Evolutionary conservation across 2,888 invertebrate species (phyloP), one percentile per base, ranked within the genome.

Genomic region (Plagodis pulveraria): DNA sequence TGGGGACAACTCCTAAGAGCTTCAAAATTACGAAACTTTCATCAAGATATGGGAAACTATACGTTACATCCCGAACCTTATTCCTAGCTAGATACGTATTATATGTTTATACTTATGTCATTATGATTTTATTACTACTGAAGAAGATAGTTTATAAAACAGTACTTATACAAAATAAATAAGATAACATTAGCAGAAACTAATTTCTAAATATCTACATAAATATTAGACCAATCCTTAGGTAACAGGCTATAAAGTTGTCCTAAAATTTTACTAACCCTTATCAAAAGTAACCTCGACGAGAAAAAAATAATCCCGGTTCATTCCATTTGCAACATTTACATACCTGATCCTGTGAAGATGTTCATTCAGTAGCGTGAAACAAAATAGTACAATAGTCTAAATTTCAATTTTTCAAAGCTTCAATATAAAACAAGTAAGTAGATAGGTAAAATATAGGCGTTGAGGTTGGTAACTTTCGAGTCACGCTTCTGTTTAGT

Each of bases 341-440:
- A 89, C 91, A 83, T 89, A 91, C 91, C 91, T 91, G 91, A 74
- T 91, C 91, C 91, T 91, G 74, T 67, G 59, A 51, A 8, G 58
- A 54, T 54, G 60, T 65, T 55, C 38, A 12, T 45, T 47, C 38
- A 71, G 74, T 62, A 63, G 83, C 89, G 82, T 89, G 89, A 75
- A 91, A 90, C 81, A 88, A 86, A 81, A 74, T 57, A 56, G 68
- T 34, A 50, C 44, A 38, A 61, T 58, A 46, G 48, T 56, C 59
- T 53, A 59, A 36, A 5, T 10, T 10, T 4, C 2, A 36, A 36
- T 8, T 36, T 40, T 56, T 57, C 11, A 56, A 61, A 46, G 50
- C 50, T 66, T 58, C 55, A 42, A 60, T 56, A 62, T 57, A 58
- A 60, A 71, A 64, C 58, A n/a, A 41, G 6, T 7, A 8, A 40